A percentile compares a stretch with the other conserved stretches of the same genome.
phyloP scores from a whole-genome alignment of 2,888 invertebrate species.

The Eupithecia insigniata region DNA sequence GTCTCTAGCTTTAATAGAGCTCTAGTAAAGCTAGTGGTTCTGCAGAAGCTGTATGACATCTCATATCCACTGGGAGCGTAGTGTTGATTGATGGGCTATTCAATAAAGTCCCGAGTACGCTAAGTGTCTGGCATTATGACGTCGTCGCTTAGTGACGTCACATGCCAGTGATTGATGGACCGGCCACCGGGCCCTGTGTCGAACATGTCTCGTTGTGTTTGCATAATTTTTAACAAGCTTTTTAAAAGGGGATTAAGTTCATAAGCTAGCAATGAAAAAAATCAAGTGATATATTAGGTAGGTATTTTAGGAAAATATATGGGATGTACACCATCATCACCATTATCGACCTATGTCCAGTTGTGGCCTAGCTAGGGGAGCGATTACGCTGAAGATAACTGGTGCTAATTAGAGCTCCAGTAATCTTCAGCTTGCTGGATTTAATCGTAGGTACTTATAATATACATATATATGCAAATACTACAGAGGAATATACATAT shows the following conservation, averaged over 20 bases:
- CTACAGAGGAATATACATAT: too few species aligned
- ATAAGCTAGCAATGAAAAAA: not conserved
- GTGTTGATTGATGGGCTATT: slow-evolving; percentile 31
- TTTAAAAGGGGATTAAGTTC: not conserved
- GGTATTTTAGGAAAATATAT: not conserved
- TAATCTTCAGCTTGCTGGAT: not conserved
- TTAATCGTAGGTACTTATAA: not conserved
- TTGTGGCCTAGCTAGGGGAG: not conserved
- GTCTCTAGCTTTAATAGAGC: not conserved
- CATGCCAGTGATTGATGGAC: slow-evolving; percentile 26
- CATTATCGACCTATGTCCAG: not conserved
- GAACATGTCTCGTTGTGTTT: not conserved
- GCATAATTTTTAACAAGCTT: slow-evolving; percentile 5
- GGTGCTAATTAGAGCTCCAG: too few species aligned
- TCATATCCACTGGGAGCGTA: not conserved
- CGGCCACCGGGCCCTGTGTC: not conserved
- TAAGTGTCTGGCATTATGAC: slow-evolving; percentile 27
- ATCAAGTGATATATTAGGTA: not conserved
- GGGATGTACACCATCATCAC: not conserved
- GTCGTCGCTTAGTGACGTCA: slow-evolving; percentile 31
- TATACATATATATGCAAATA: not conserved
- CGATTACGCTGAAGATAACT: too few species aligned
- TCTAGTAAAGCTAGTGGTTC: not conserved
- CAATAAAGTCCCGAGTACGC: slow-evolving; percentile 27
- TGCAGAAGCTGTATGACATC: not conserved